A percentile compares a stretch with the other conserved stretches of the same genome.
Conservation (phyloP, 2,113 vertebrate species). For the Proteles cristata region DNA sequence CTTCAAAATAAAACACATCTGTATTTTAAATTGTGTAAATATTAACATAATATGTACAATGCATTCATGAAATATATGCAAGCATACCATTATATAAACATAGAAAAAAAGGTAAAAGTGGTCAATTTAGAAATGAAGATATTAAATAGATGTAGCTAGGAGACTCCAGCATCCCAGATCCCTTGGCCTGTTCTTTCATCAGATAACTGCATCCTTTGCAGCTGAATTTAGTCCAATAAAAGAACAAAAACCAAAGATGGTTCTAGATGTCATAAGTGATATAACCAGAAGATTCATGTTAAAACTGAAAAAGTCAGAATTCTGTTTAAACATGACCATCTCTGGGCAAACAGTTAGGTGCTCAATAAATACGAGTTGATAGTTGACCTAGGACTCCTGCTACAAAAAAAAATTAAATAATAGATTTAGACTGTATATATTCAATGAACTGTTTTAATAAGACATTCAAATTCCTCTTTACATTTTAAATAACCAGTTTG, state of each 20-base stretch:
- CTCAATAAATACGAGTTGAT: slow-evolving; percentile 54
- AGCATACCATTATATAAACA: slow-evolving; percentile 83
- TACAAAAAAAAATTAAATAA: slow-evolving; percentile 67
- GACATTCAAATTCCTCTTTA: slow-evolving; percentile 61
- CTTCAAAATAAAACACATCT: slow-evolving; percentile 79
- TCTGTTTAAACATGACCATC: slow-evolving; percentile 42
- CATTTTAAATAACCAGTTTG: slow-evolving; percentile 61
- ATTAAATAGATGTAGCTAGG: slow-evolving; percentile 23
- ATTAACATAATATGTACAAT: slow-evolving; percentile 86
- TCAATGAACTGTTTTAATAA: slow-evolving; percentile 56
- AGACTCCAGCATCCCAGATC: background rate
- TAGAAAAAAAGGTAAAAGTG: slow-evolving; percentile 64
- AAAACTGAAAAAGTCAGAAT: slow-evolving; percentile 32
- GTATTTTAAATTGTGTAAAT: slow-evolving; percentile 76
- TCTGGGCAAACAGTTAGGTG: slow-evolving; percentile 62
- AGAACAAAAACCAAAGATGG: slow-evolving; percentile 65
- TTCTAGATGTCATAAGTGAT: background rate
- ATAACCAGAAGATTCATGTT: background rate
- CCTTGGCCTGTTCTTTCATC: background rate
- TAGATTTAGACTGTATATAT: slow-evolving; percentile 72
- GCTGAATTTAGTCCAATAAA: slow-evolving; percentile 69
- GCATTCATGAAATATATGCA: slow-evolving; percentile 76
- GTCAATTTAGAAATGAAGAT: slow-evolving; percentile 74
- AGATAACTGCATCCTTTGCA: slow-evolving; percentile 52
- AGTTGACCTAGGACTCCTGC: slow-evolving; percentile 9